These are phyloP conservation scores for Albula glossodonta DNA, from an alignment of 2,113 vertebrate genomes.

Conservation along the genomic window DNA sequence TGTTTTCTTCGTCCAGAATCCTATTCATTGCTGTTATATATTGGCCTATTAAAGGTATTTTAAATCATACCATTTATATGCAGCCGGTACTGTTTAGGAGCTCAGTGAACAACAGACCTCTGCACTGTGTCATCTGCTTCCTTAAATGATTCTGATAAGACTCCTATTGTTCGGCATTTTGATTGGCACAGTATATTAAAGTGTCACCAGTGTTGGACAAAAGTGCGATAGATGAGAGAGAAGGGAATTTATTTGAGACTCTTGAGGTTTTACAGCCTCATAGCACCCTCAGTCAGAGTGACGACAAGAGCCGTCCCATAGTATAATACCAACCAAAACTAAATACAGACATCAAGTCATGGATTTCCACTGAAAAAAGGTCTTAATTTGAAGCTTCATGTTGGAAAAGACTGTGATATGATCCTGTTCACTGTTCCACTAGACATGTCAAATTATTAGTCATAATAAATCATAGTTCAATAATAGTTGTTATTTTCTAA, in stretches of 20 bases:
- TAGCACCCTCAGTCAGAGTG: constrained; percentile 2
- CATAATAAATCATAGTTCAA: too few species aligned
- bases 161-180: constrained; percentile 14
- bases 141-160: constrained; percentile 28
- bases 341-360: too few species aligned
- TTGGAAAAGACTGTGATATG: too few species aligned
- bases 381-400: too few species aligned
- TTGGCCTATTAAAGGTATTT: not conserved
- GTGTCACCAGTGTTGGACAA: constrained; percentile 31
- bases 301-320: not conserved
- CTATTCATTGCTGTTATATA: not conserved
- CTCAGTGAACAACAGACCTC: not conserved
- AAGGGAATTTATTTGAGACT: constrained; percentile 35
- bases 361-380: too few species aligned
- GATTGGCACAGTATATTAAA: constrained; percentile 42
- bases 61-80: not conserved
- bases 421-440: too few species aligned
- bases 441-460: too few species aligned
- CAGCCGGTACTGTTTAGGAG: not conserved
- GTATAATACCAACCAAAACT: not conserved
- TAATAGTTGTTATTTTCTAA: too few species aligned
- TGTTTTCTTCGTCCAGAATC: not conserved
- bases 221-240: constrained; percentile 24
- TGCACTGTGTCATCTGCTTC: constrained; percentile 16
- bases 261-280: constrained; percentile 23